Base-by-base conservation (phyloP, 2,113 vertebrate species). In the Opisthocomus hoazin region DNA sequence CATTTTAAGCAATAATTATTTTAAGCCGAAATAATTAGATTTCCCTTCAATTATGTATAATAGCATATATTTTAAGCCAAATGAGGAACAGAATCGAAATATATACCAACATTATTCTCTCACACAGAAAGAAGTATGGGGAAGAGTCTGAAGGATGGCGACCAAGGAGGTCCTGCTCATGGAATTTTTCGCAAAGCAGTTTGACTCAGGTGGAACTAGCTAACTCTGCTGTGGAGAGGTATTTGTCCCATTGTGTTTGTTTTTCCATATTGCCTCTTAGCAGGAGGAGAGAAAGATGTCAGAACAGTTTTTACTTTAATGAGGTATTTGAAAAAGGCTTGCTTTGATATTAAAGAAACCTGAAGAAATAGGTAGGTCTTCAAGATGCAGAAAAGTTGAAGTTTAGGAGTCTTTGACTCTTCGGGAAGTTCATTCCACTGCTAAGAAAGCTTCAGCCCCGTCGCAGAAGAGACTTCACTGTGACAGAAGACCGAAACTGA, bases 1-100 rank as follows among this genome's bases (percentile, higher is more conserved):
- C n/a, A 93, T 85, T 92, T 93, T 83, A 95, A 87, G 56, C 68
- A 93, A 78, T 54, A 78, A 89, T 84, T 87, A 90, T 89, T 95
- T 94, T 69, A 92, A 84, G 68, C 32, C 90, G 94, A 89, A 96
- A 92, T 80, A 82, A 89, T 90, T 93, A 68, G 9, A 71, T 90
- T 93, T 90, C 63, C 66, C 79, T 88, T 96, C 54, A 63, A 48
- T 86, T 88, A 80, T 6, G 5, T 86, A 21, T 76, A 90, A 73
- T 48, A 83, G 32, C 41, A 61, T 77, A 15, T n/a, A 61, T 94
- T 94, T 92, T 80, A 73, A 80, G 73, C 32, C 64, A 80, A 80
- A 70, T 78, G 54, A 54, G n/a, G 58, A 20, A 75, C 32, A 73
- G 51, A 66, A 70, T 84, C 50, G 86, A 90, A 90, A 81, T 88